phyloP scores from a whole-genome alignment of 2,797 vertebrate genomes.

The Ispidina lecontei region DNA sequence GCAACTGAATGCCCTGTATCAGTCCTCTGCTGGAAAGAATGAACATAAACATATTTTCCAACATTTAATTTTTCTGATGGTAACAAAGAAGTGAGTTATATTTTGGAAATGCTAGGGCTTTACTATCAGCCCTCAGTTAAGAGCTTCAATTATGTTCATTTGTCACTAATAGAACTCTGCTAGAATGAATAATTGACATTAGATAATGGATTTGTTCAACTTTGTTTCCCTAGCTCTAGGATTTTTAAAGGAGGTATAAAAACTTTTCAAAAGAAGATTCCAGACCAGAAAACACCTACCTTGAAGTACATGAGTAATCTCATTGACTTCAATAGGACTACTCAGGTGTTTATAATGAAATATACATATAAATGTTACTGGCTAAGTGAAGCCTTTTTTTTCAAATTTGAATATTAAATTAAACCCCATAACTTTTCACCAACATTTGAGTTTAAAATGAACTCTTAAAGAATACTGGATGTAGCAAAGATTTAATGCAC shows the following conservation, averaged over 20 bases:
- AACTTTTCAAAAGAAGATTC: neutral
- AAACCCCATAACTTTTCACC: neutral
- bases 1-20: neutral
- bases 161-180: neutral
- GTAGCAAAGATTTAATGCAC: neutral
- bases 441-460: neutral
- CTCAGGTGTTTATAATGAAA: neutral
- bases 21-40: rapidly evolving
- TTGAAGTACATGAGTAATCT: neutral
- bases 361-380: neutral
- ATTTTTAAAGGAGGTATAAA: neutral
- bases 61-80: neutral
- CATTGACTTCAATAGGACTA: neutral
- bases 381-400: neutral
- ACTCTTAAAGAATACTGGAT: neutral
- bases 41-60: neutral
- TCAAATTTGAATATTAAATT: neutral
- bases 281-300: neutral
- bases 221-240: neutral
- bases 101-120: neutral
- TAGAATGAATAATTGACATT: conserved; percentile 22
- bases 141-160: conserved; percentile 9
- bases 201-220: neutral
- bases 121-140: neutral
- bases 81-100: neutral